Base-by-base conservation (phyloP, 2,888 invertebrate genomes). In the Ichneumoninae sp. region DNA sequence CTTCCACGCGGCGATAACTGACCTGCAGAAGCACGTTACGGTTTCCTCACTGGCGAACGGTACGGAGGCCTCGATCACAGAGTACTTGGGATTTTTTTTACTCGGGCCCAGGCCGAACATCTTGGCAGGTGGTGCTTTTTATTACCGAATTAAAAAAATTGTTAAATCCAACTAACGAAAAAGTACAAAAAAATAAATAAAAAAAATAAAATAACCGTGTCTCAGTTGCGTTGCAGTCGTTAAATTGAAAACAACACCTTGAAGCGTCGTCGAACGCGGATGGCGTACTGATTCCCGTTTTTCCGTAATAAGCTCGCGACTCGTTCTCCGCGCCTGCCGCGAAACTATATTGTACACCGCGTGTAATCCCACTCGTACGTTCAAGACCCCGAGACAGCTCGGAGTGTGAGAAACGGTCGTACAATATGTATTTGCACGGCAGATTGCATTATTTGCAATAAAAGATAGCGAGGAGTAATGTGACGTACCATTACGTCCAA, bases 1-100 rank as follows among this genome's bases (percentile, higher is more conserved):
- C 10, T 40, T 44, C 13, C 44, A 44, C 44, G 44, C 0, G 3
- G 16, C 44, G 44, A 44, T 62, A 88, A 89, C 91, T 94, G 94
- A 97, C 97, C 97, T 96, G 96, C 97, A 97, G 94, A 97, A 97
- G 93, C 97, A 97, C 90, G 96, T 96, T 93, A 97, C 96, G 84
- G 96, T 96, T 90, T 95, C 95, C 91, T 95, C 95, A 88, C 96
- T 96, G 93, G 96, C 96, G 89, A 96, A 93, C 88, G 96, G 95
- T 89, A 96, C 93, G 85, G 95, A 95, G 88, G 94, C 91, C 85
- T 93, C 92, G 88, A 93, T 94, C 90, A 91, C 91, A 89, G 92
- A 93, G 89, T 93, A 93, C 86, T 92, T 93, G 65, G 92, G 89
- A 62, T 91, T 90, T 88, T 92, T 93, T 80, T 91, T 90, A 86